Evolutionary conservation across 2,113 vertebrate genomes (phyloP).

Genomic region (Sinocyclocheilus maitianheensis): DNA sequence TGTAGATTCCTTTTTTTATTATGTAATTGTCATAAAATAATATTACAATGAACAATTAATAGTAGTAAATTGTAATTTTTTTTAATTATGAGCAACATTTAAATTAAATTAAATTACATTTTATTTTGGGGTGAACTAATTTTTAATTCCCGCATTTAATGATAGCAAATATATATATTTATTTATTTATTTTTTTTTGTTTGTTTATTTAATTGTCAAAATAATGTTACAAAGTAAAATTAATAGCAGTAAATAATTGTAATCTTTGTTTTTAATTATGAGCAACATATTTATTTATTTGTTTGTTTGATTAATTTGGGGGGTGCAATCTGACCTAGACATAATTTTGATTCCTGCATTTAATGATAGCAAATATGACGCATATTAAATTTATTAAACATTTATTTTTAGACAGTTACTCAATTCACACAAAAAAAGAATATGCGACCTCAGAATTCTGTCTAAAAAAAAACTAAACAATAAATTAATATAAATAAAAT

Average conservation of each 20-base stretch:
- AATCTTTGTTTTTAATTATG: too few relatives aligned
- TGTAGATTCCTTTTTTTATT: not conserved
- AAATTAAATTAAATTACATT: too few relatives aligned
- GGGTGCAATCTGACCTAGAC: not conserved
- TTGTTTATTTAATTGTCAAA: not conserved
- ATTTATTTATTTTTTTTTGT: too few relatives aligned
- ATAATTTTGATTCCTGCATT: not conserved
- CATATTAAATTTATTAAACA: not conserved
- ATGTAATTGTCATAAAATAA: not conserved
- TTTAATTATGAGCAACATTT: too few relatives aligned
- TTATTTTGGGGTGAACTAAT: too few relatives aligned
- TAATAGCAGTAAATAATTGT: not conserved
- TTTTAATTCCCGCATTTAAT: too few relatives aligned
- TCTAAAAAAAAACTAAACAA: not conserved
- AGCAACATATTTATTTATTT: too few relatives aligned
- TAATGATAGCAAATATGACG: not conserved
- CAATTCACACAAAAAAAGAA: not conserved
- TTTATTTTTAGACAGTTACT: not conserved
- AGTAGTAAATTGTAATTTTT: too few relatives aligned
- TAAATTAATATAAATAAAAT: not conserved
- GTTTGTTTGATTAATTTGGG: not conserved
- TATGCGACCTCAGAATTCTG: not conserved
- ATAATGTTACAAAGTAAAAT: not conserved
- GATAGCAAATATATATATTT: too few relatives aligned
- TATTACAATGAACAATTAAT: too few relatives aligned